Evolutionary conservation across 2,113 vertebrate species (phyloP).

Genomic region (Etia nguti): DNA sequence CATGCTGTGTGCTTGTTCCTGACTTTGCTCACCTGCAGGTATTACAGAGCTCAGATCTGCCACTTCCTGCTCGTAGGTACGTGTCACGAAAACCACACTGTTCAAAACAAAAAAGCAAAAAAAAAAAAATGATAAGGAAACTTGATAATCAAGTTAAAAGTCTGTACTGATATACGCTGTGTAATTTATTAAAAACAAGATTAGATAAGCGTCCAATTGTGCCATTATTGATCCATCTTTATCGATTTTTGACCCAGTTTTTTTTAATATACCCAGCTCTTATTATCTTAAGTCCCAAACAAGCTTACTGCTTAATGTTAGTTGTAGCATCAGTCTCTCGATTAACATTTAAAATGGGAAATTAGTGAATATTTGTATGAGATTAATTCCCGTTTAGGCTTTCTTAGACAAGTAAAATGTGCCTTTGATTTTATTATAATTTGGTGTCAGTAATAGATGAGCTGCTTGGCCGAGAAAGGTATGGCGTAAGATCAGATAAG

Average conservation of each 20-base stretch:
- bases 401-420: neutral
- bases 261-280: neutral
- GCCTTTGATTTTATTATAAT: neutral
- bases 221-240: neutral
- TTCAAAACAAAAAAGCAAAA: neutral
- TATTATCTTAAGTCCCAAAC: neutral
- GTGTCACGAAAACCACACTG: conserved; percentile 17
- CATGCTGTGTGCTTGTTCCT: conserved; percentile 81
- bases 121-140: neutral
- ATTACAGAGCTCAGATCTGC: conserved; percentile 81
- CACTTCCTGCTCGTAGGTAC: conserved; percentile 89
- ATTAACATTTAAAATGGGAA: neutral
- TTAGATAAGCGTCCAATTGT: neutral
- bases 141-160: neutral
- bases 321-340: neutral
- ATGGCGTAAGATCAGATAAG: neutral
- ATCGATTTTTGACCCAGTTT: neutral
- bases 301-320: neutral
- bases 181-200: neutral
- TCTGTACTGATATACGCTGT: neutral
- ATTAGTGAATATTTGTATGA: neutral
- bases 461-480: neutral
- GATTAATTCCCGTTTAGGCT: neutral
- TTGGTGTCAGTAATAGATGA: neutral
- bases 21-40: conserved; percentile 77